Evolutionary conservation across 2,113 vertebrate species (phyloP), one percentile per base, ranked within the genome.

Genomic region (Mus pahari): DNA sequence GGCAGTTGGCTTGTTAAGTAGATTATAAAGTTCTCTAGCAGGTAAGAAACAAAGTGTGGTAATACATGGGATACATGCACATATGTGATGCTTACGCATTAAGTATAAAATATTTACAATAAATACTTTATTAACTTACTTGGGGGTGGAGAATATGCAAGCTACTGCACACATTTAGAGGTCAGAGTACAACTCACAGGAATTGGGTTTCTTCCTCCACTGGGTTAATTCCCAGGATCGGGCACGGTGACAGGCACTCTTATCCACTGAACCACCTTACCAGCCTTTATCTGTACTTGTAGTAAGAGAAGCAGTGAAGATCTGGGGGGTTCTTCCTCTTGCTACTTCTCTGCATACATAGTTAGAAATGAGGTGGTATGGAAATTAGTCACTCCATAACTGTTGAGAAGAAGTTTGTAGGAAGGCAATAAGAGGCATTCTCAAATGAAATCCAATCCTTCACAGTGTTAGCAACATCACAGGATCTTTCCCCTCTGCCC

Each of bases 1-100:
- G 64, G 62, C 62, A 93, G 26, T 90, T 93, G 55, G 26, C 64
- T 24, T 77, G 48, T 86, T 95, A 92, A 91, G 58, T 64, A 74
- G 7, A 84, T 87, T 19, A 77, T 81, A 60, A 79, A n/a, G 86
- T 22, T 86, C 24, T 48, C 24, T 81, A 87, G 68, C 71, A 88
- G 88, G 62, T 73, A 60, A 91, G 70, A 92, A n/a, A 82, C 86
- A 48, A 92, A 79, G 45, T 71, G 1, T 53, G 20, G 13, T 71
- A 73, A 68, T 53, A 48, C 28, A 82, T 89, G 87, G 36, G 24
- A 31, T n/a, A 42, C 22, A 9, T 20, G 17, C 24, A 90, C n/a
- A n/a, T 9, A 39, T 12, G 1, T 22, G 11, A 62, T 48, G 31
- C 50, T 24, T 36, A 19, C 53, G 17, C 14, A 91, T 31, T 26